Conservation (phyloP, 2,888 invertebrate species). For the Sphaerophoria taeniata region DNA sequence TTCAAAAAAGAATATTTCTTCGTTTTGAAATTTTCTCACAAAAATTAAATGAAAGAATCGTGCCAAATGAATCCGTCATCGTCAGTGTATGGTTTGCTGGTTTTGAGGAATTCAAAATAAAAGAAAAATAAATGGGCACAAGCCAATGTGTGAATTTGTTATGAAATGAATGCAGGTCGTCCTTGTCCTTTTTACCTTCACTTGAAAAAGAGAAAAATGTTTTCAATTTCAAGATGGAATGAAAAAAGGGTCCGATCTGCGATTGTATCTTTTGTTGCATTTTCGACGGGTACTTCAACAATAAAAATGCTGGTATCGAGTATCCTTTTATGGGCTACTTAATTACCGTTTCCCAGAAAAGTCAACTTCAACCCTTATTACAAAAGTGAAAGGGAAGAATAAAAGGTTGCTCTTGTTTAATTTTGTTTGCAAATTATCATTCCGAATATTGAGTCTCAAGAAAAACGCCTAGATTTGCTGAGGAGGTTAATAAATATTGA, state of each 20-base stretch:
- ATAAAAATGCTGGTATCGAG: constrained; percentile 43
- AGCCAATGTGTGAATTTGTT: constrained; percentile 4
- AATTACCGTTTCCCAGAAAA: constrained; percentile 32
- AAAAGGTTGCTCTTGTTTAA: background rate
- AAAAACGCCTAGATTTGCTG: no score
- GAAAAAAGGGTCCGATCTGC: constrained; percentile 37
- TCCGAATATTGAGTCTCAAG: background rate
- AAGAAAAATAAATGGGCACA: constrained; percentile 14
- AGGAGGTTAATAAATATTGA: no score
- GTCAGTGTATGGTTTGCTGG: constrained; percentile 15
- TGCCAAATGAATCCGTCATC: constrained; percentile 64
- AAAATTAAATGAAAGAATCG: constrained; percentile 25
- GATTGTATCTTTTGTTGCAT: constrained; percentile 12
- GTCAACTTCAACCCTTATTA: constrained; percentile 13
- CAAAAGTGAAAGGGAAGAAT: background rate
- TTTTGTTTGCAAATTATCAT: background rate
- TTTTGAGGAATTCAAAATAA: background rate
- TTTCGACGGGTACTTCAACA: constrained; percentile 42
- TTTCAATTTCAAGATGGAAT: background rate
- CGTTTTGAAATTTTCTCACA: constrained; percentile 19
- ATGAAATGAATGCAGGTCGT: constrained; percentile 12
- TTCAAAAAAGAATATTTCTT: constrained; percentile 22
- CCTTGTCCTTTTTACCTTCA: constrained; percentile 8
- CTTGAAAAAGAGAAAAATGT: background rate
- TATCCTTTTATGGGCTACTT: constrained; percentile 26